These are phyloP conservation scores for Nasonovia ribisnigri DNA, from an alignment of 2,888 invertebrate genomes.

Conservation along the genomic window DNA sequence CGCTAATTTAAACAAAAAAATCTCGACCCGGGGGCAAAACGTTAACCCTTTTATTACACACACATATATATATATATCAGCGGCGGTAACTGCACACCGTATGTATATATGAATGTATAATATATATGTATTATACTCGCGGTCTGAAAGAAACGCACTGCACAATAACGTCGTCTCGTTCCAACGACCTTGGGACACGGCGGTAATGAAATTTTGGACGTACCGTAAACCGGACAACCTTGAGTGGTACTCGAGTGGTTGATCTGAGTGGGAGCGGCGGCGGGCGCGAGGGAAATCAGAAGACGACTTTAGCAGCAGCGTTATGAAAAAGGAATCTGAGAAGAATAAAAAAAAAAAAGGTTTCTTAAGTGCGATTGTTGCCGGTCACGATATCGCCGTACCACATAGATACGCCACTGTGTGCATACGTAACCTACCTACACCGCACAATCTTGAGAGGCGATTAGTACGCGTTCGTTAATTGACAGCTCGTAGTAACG, in stretches of 20 bases:
- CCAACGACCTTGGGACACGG: slow-evolving; percentile 59
- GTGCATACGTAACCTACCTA: not conserved
- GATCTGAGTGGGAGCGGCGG: slow-evolving; percentile 27
- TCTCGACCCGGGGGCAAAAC: slow-evolving; percentile 48
- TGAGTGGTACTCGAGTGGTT: slow-evolving; percentile 46
- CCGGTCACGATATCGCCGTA: slow-evolving; percentile 25
- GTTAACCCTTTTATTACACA: slow-evolving; percentile 59
- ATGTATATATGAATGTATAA: not conserved
- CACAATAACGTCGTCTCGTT: slow-evolving; percentile 23
- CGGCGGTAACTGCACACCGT: not conserved
- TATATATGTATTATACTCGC: not conserved
- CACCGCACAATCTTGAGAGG: slow-evolving; percentile 5
- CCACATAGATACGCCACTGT: not conserved
- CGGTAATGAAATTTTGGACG: slow-evolving; percentile 63
- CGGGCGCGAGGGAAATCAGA: slow-evolving; percentile 4
- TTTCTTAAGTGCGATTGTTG: slow-evolving; percentile 45
- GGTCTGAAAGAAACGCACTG: not conserved
- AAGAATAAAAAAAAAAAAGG: slow-evolving; percentile 29
- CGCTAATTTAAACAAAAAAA: slow-evolving; percentile 37
- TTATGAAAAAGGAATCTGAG: slow-evolving; percentile 7
- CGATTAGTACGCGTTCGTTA: slow-evolving; percentile 44
- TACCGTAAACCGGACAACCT: slow-evolving; percentile 62
- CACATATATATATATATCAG: slow-evolving; percentile 19
- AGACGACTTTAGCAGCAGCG: slow-evolving; percentile 42
- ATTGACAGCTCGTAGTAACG: slow-evolving; percentile 8